phyloP scores from a whole-genome alignment of 2,888 invertebrate species.

The Branchipolynoe longqiensis region DNA sequence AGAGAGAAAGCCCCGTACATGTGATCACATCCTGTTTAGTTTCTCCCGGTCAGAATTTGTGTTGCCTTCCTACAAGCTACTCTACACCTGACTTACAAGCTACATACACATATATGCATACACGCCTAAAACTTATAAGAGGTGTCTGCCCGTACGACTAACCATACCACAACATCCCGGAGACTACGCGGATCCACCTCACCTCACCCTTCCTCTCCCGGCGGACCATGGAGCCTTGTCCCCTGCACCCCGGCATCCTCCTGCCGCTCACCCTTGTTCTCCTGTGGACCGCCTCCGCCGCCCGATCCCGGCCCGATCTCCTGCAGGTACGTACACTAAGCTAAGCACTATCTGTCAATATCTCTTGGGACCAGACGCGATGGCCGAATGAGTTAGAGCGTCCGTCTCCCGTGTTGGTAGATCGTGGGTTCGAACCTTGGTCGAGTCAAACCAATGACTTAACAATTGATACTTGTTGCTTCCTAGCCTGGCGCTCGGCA shows the following conservation, averaged over 20 bases:
- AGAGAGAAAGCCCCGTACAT: neutral
- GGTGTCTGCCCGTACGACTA: neutral
- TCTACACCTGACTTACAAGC: neutral
- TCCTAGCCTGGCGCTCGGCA: no score
- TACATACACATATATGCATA: neutral
- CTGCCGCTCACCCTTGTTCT: slow-evolving; percentile 19
- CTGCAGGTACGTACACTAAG: slow-evolving; percentile 1
- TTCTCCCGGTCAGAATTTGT: neutral
- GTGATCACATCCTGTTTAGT: no score
- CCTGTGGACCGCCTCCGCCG: slow-evolving; percentile 9
- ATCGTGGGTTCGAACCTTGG: no score
- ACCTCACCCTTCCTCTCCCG: no score
- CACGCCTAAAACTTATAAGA: neutral
- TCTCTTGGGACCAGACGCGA: no score
- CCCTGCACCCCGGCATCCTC: neutral
- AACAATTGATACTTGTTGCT: no score
- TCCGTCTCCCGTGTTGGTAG: no score
- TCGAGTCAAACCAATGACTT: no score
- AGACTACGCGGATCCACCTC: neutral
- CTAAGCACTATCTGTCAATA: neutral
- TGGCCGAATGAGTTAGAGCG: no score
- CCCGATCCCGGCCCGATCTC: slow-evolving; percentile 22
- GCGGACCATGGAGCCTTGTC: neutral
- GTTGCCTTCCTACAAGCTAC: neutral
- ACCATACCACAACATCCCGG: neutral